phyloP scores from a whole-genome alignment of 2,797 vertebrate genomes.

The Micropoecilia bifurca region DNA sequence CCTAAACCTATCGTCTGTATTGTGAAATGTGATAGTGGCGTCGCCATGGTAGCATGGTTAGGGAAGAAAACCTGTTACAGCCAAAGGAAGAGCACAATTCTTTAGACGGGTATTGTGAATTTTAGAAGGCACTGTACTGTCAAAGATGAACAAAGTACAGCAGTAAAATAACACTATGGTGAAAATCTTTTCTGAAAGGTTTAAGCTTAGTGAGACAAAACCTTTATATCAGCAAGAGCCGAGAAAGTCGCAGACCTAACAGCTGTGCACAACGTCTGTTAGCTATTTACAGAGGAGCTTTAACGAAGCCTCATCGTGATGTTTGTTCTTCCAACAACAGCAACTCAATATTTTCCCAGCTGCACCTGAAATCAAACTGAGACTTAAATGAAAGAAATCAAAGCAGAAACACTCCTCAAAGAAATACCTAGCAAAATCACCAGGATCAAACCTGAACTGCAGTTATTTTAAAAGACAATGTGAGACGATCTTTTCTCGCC shows the following conservation, averaged over 20 bases:
- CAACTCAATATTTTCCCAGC: constrained; percentile 36
- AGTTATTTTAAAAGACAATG: constrained; percentile 29
- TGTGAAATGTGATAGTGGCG: not conserved
- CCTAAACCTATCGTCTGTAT: not conserved
- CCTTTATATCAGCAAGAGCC: constrained; percentile 35
- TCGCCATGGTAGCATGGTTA: not conserved
- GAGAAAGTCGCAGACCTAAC: constrained; percentile 35
- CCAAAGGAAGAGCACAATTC: not conserved
- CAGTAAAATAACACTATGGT: not conserved
- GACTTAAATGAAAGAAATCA: constrained; percentile 33
- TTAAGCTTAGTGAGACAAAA: constrained; percentile 41
- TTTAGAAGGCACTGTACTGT: not conserved
- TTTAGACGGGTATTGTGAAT: not conserved
- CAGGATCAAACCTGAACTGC: constrained; percentile 52
- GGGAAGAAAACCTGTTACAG: not conserved
- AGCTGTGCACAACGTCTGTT: constrained; percentile 54
- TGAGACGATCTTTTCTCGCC: not conserved
- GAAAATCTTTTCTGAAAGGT: constrained; percentile 25
- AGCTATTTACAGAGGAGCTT: constrained; percentile 33
- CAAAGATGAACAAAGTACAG: not conserved
- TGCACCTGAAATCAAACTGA: constrained; percentile 40
- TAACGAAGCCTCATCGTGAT: constrained; percentile 48
- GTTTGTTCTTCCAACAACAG: constrained; percentile 47
- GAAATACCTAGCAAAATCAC: constrained; percentile 50
- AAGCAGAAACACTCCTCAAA: constrained; percentile 38